Evolutionary conservation across 2,888 invertebrate genomes (phyloP).

Genomic region (Drosophila acutilabella): DNA sequence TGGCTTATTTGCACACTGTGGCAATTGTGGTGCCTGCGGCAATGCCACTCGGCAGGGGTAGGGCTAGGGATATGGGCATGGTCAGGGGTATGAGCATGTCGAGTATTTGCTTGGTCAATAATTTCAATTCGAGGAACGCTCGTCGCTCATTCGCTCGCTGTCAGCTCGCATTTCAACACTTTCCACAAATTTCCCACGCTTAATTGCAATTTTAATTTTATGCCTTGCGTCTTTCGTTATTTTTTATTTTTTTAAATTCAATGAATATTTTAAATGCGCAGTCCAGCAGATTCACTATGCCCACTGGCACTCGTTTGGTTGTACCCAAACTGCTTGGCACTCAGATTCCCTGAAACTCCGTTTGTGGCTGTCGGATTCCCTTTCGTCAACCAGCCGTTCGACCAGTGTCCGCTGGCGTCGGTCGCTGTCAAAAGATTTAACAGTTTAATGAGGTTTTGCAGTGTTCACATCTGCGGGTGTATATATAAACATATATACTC

Average conservation of each 20-base stretch:
- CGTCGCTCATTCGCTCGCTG: neutral
- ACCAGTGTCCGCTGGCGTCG: conserved; percentile 39
- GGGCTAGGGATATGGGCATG: no score
- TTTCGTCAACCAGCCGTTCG: conserved; percentile 26
- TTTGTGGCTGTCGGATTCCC: conserved; percentile 22
- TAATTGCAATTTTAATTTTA: conserved; percentile 70
- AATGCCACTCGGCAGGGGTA: neutral
- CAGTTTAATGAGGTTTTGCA: conserved; percentile 79
- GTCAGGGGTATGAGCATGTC: neutral
- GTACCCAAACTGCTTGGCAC: neutral
- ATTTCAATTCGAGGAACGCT: conserved; percentile 35
- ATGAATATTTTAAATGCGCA: conserved; percentile 48
- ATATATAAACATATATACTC: conserved; percentile 1
- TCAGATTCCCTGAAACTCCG: conserved; percentile 10
- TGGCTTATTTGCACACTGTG: conserved; percentile 51
- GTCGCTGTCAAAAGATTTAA: conserved; percentile 75
- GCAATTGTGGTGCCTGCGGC: conserved; percentile 8
- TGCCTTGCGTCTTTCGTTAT: conserved; percentile 22
- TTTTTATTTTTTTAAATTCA: conserved; percentile 6
- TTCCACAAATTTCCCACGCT: conserved; percentile 58
- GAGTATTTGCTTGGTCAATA: conserved; percentile 76
- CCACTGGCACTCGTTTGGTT: conserved; percentile 2
- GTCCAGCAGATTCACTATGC: conserved; percentile 6
- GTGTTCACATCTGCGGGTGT: conserved; percentile 60
- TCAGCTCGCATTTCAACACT: conserved; percentile 52